A percentile compares a stretch with the other conserved stretches of the same genome.
These are phyloP conservation scores for Apamea crenata DNA, from an alignment of 2,888 invertebrate genomes.

Conservation along the genomic window DNA sequence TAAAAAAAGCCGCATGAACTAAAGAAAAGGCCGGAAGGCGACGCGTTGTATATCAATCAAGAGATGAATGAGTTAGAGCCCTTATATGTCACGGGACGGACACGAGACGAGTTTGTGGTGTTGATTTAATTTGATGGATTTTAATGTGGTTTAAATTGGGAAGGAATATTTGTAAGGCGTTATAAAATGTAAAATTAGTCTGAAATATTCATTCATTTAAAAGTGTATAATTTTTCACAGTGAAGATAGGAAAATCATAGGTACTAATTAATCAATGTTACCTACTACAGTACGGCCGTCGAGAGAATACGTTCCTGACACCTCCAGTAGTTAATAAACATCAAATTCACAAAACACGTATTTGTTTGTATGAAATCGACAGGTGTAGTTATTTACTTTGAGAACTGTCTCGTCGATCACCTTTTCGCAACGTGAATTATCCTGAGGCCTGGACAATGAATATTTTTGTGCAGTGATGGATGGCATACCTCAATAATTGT, in stretches of 20 bases:
- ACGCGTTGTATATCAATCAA: conserved; percentile 77
- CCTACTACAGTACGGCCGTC: not conserved
- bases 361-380: no score
- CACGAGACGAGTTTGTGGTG: conserved; percentile 60
- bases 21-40: conserved; percentile 81
- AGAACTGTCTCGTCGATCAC: not conserved
- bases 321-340: no score
- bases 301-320: no score
- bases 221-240: not conserved
- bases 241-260: not conserved
- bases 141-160: conserved; percentile 30
- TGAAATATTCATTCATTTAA: not conserved
- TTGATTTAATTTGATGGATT: conserved; percentile 51
- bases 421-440: no score
- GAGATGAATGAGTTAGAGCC: conserved; percentile 65
- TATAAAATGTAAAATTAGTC: not conserved
- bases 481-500: not conserved
- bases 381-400: not conserved
- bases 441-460: not conserved
- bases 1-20: conserved; percentile 75
- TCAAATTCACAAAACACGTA: no score
- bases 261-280: not conserved
- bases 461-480: not conserved
- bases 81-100: conserved; percentile 57
- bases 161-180: conserved; percentile 1